These are phyloP conservation scores for Mayetiola destructor DNA, from an alignment of 2,888 invertebrate genomes.

Conservation along the genomic window DNA sequence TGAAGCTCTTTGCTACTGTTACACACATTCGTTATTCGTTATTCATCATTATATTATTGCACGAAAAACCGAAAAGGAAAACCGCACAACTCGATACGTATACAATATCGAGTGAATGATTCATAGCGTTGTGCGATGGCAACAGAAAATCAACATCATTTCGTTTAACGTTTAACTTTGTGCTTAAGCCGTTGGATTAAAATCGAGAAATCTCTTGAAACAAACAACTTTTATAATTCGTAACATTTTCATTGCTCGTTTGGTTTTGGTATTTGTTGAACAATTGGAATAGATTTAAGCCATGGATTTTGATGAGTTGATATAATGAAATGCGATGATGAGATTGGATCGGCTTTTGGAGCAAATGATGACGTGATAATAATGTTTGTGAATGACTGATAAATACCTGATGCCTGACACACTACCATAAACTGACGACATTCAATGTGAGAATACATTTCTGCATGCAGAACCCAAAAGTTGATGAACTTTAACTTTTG, in stretches of 20 bases:
- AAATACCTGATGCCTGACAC: neutral
- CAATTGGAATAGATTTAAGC: neutral
- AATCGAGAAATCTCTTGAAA: slow-evolving; percentile 9
- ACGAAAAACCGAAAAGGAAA: too few species aligned
- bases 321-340: too few species aligned
- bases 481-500: neutral
- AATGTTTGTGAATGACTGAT: too few species aligned
- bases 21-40: too few species aligned
- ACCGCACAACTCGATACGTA: too few species aligned
- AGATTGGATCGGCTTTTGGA: neutral
- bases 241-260: neutral
- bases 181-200: slow-evolving; percentile 1
- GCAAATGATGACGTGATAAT: neutral
- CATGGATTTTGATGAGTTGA: neutral
- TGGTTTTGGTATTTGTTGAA: too few species aligned
- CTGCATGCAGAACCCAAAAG: neutral
- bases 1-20: too few species aligned
- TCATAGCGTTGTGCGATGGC: too few species aligned
- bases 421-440: neutral
- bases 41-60: too few species aligned
- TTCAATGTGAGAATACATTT: neutral
- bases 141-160: too few species aligned
- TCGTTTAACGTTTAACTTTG: slow-evolving; percentile 8
- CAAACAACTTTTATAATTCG: slow-evolving; percentile 7
- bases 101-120: too few species aligned